phyloP scores from a whole-genome alignment of 2,797 vertebrate species.

The Chiloscyllium punctatum region DNA sequence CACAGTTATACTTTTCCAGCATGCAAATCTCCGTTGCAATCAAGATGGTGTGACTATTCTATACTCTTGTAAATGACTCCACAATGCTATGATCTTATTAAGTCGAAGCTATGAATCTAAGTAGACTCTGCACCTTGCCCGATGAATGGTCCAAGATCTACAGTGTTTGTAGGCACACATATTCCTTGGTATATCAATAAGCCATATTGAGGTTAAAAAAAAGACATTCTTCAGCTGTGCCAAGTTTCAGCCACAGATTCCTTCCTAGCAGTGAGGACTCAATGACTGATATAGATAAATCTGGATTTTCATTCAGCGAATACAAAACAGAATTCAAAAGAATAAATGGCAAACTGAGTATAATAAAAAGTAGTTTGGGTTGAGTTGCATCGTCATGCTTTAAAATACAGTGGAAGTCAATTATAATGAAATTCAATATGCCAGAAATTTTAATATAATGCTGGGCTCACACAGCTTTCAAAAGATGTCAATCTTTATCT shows the following conservation, averaged over 20 bases:
- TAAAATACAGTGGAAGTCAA: neutral
- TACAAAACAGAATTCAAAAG: neutral
- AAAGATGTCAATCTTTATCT: too few species aligned
- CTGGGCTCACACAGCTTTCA: too few species aligned
- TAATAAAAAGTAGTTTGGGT: neutral
- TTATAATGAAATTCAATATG: too few species aligned
- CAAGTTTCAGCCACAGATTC: neutral
- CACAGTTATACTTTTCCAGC: too few species aligned
- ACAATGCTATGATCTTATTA: too few species aligned
- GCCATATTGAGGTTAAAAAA: neutral
- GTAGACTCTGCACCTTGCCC: too few species aligned
- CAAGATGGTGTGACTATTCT: too few species aligned
- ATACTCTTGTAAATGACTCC: too few species aligned
- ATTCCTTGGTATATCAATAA: neutral
- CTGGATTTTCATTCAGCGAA: neutral
- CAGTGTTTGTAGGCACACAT: neutral
- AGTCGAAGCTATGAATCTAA: too few species aligned
- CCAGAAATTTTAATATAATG: too few species aligned
- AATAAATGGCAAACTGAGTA: neutral
- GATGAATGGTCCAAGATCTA: too few species aligned
- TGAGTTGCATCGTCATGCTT: neutral
- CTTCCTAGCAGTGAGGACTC: neutral
- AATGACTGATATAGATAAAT: neutral
- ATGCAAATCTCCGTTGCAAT: too few species aligned
- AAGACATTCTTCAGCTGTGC: neutral